Evolutionary conservation across 2,888 invertebrate species (phyloP), one percentile per base, ranked within the genome.

Genomic region (Hymenopus coronatus): DNA sequence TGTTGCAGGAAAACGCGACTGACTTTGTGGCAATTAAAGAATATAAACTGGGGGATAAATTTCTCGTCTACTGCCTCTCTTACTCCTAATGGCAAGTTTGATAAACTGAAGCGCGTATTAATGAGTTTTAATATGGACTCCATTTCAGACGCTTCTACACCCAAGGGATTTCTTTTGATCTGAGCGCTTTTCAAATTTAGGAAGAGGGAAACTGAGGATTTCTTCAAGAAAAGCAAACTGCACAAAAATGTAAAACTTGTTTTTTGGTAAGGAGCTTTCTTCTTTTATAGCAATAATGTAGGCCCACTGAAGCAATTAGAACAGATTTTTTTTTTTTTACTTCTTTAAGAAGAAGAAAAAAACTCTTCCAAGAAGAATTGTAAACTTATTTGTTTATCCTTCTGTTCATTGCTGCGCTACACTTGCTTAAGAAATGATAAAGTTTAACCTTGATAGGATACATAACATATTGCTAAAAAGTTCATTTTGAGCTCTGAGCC

Each of bases 21-120:
- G 40, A 85, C 85, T 85, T 85, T 25, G 85, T 27, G 85, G 85
- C 28, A 85, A 85, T 85, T 85, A 85, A 54, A 85, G 85, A 85
- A 85, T 85, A 54, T 85, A 12, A 85, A 85, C n/a, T n/a, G 28
- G 15, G 54, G 85, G 54, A 46, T 46, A 85, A 46, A 46, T 54
- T 85, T 54, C 28, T 70, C 54, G 15, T 70, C 54, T 70, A 70
- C 54, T 25, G 54, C 54, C 25, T 70, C 54, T 70, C 54, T 70
- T 25, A 70, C 54, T 70, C 54, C 54, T 70, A 70, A 70, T 70
- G 54, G 54, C 54, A 70, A 70, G 54, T 70, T 70, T 70, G 54
- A 70, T 70, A 70, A 70, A 70, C 54, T 70, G 54, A 70, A 70
- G 54, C 54, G 54, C 3, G 54, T 70, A 70, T 70, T 70, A 70